A percentile compares a stretch with the other conserved stretches of the same genome.
These are phyloP conservation scores for Labroides dimidiatus DNA, from an alignment of 2,797 vertebrate genomes.

Conservation along the genomic window DNA sequence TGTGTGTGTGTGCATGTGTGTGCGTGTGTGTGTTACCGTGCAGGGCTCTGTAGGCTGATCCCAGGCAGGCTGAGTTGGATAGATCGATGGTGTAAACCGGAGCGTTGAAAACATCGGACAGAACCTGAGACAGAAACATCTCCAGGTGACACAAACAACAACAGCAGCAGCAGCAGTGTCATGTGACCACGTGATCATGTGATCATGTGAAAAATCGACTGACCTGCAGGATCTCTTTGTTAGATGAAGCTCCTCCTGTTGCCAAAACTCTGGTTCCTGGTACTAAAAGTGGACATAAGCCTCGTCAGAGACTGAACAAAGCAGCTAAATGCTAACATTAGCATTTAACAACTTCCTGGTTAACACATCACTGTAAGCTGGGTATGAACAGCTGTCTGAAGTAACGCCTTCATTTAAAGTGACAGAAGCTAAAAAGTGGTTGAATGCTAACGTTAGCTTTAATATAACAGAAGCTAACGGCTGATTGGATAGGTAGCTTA, in stretches of 20 bases:
- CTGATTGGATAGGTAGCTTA: slow-evolving; percentile 71
- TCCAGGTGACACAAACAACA: neutral
- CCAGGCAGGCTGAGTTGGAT: slow-evolving; percentile 91
- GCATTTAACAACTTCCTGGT: too few species aligned
- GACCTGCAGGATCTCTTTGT: slow-evolving; percentile 92
- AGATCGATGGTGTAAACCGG: slow-evolving; percentile 92
- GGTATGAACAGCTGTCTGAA: too few species aligned
- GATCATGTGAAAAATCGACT: neutral
- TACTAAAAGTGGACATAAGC: slow-evolving; percentile 78
- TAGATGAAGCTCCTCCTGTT: slow-evolving; percentile 93
- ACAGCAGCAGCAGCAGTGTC: too few species aligned
- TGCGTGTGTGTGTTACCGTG: slow-evolving; percentile 82
- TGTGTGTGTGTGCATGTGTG: neutral
- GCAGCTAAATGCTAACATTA: too few species aligned
- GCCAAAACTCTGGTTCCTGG: slow-evolving; percentile 91
- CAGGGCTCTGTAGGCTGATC: slow-evolving; percentile 91
- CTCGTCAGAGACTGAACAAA: too few species aligned
- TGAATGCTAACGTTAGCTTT: too few species aligned
- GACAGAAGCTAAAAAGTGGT: too few species aligned
- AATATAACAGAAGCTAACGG: too few species aligned
- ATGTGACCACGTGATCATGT: too few species aligned
- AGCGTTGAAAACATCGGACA: slow-evolving; percentile 91
- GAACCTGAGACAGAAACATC: slow-evolving; percentile 80
- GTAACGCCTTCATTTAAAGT: too few species aligned
- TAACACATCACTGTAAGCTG: too few species aligned